Evolutionary conservation across 2,888 invertebrate species (phyloP).

Genomic region (Eilema griseolum): DNA sequence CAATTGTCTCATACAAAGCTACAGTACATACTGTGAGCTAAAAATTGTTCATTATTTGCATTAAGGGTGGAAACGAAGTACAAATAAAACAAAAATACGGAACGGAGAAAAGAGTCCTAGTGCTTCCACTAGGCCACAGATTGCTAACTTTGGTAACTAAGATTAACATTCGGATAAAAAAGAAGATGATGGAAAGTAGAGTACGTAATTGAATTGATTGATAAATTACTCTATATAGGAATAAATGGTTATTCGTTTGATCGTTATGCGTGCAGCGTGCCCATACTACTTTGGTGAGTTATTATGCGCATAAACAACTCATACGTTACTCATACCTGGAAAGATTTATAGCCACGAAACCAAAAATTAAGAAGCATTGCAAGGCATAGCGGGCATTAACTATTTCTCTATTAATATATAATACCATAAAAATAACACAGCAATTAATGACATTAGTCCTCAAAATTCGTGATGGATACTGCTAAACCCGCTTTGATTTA

Average conservation of each 20-base stretch:
- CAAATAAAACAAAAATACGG: too few species aligned
- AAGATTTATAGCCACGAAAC: background rate
- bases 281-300: background rate
- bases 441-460: background rate
- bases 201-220: background rate
- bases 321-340: slow-evolving; percentile 4
- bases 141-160: background rate
- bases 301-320: slow-evolving; percentile 1
- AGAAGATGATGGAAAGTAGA: background rate
- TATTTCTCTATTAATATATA: background rate
- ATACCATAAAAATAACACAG: background rate
- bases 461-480: background rate
- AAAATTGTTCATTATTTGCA: too few species aligned
- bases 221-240: background rate
- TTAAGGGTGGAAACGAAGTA: too few species aligned
- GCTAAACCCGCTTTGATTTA: background rate
- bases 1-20: too few species aligned
- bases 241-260: slow-evolving; percentile 1
- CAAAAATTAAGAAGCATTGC: slow-evolving; percentile 4
- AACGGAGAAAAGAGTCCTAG: too few species aligned
- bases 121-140: background rate
- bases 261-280: background rate
- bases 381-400: background rate
- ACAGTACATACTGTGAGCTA: too few species aligned
- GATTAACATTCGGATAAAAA: background rate